Percentiles rank a stretch among this genome's conserved stretches.
phyloP scores from a whole-genome alignment of 2,113 vertebrate species.

The Lanius ludovicianus region DNA sequence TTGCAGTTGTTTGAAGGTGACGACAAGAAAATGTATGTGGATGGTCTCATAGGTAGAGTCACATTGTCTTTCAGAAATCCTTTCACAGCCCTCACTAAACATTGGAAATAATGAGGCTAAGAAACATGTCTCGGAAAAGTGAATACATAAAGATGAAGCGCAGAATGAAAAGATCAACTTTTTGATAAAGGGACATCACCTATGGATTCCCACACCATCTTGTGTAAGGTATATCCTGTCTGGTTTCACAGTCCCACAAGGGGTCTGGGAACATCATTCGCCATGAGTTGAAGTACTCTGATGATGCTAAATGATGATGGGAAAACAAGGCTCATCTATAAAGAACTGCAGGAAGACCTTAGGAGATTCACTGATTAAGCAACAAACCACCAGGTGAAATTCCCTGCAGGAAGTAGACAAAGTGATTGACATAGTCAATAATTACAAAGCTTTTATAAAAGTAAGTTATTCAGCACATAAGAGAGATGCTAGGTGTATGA shows the following conservation, averaged over 20 bases:
- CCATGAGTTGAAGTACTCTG: neutral
- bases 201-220: neutral
- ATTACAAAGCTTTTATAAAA: neutral
- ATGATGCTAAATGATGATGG: neutral
- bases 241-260: rapidly evolving
- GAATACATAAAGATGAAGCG: neutral
- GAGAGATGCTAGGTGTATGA: neutral
- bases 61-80: neutral
- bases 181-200: neutral
- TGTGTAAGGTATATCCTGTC: neutral
- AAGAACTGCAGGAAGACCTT: neutral
- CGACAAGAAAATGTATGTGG: neutral
- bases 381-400: neutral
- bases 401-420: neutral
- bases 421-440: neutral
- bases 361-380: neutral
- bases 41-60: neutral
- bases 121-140: neutral
- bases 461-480: neutral
- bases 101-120: neutral
- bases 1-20: neutral
- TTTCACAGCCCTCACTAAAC: neutral
- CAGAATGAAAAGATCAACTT: neutral
- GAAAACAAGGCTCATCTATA: neutral
- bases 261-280: neutral